Evolutionary conservation across 2,113 vertebrate genomes (phyloP).

Genomic region (Eonycteris spelaea): DNA sequence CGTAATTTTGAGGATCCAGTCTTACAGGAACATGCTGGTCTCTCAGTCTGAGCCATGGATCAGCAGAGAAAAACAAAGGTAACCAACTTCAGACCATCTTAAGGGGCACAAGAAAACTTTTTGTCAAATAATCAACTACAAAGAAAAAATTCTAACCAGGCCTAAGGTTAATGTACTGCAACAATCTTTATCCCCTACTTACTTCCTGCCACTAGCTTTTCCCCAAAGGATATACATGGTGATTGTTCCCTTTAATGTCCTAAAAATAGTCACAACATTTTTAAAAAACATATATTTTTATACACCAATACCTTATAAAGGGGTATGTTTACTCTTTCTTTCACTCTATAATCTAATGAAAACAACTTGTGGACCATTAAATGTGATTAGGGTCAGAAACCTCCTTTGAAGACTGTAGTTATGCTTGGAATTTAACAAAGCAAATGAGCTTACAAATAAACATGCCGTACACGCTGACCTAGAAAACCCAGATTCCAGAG

Average conservation of each 20-base stretch:
- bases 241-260: background rate
- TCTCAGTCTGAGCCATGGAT: background rate
- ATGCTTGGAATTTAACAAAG: background rate
- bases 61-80: background rate
- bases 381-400: background rate
- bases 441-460: slow-evolving; percentile 18
- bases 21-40: background rate
- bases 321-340: background rate
- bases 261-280: background rate
- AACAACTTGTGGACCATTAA: background rate
- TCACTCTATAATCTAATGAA: background rate
- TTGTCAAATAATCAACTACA: background rate
- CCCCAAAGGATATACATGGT: background rate
- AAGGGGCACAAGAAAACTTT: background rate
- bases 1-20: background rate
- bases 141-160: background rate
- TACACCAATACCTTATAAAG: background rate
- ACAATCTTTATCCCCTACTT: background rate
- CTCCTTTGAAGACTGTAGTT: background rate
- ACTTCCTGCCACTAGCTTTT: background rate
- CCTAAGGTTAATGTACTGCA: background rate
- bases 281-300: background rate
- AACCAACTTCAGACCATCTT: background rate
- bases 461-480: background rate
- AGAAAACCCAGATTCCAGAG: background rate